phyloP scores from a whole-genome alignment of 2,797 vertebrate genomes.

The Potorous gilbertii region DNA sequence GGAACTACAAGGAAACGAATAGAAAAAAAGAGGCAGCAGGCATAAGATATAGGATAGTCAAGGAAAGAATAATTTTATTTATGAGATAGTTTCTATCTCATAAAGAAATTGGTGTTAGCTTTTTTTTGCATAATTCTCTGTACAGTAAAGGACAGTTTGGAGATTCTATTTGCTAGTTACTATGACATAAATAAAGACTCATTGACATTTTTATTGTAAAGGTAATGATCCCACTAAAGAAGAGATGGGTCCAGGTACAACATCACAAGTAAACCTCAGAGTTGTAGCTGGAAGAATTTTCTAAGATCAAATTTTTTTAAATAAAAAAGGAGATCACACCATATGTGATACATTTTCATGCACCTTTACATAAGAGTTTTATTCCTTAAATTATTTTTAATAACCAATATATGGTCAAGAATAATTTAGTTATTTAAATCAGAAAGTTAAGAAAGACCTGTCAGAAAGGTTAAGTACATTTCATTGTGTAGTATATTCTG shows the following conservation, averaged over 20 bases:
- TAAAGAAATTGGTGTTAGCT: background rate
- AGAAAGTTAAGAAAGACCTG: slow-evolving; percentile 69
- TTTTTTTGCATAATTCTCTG: background rate
- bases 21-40: background rate
- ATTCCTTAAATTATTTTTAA: slow-evolving; percentile 49
- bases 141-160: slow-evolving; percentile 18
- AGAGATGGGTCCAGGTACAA: slow-evolving; percentile 24
- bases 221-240: slow-evolving; percentile 48
- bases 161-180: slow-evolving; percentile 40
- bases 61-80: slow-evolving; percentile 25
- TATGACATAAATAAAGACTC: slow-evolving; percentile 25
- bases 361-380: slow-evolving; percentile 62
- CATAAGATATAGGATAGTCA: background rate
- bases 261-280: slow-evolving; percentile 40
- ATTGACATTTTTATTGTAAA: slow-evolving; percentile 42
- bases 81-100: background rate
- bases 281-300: slow-evolving; percentile 57
- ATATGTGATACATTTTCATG: slow-evolving; percentile 60
- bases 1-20: background rate
- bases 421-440: slow-evolving; percentile 62
- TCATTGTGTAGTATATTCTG: slow-evolving; percentile 60
- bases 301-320: slow-evolving; percentile 34
- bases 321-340: slow-evolving; percentile 41
- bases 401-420: slow-evolving; percentile 58
- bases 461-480: slow-evolving; percentile 75